Conservation (phyloP, 2,888 invertebrate species). For the Orchesella flavescens region DNA sequence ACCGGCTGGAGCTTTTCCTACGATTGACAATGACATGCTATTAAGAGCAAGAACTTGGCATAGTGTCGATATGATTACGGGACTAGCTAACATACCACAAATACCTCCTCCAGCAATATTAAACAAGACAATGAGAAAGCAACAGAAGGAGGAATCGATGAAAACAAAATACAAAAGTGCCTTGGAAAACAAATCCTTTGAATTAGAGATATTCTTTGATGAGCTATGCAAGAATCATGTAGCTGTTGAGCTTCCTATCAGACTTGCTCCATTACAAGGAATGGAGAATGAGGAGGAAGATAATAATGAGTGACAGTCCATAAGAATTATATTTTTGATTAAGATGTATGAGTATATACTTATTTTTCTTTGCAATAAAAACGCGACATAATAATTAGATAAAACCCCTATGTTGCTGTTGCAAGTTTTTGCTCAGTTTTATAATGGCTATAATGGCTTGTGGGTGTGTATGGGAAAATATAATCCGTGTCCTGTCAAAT, state of each 20-base stretch:
- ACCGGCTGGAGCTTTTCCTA: not conserved
- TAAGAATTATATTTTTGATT: too few species aligned
- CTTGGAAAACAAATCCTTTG: conserved; percentile 18
- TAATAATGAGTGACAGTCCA: too few species aligned
- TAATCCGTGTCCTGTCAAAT: too few species aligned
- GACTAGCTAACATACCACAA: conserved; percentile 11
- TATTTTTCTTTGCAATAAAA: not conserved
- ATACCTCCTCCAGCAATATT: conserved; percentile 8
- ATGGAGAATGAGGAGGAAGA: too few species aligned
- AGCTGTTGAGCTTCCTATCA: conserved; percentile 21
- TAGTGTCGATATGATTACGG: conserved; percentile 18
- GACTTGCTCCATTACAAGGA: conserved; percentile 9
- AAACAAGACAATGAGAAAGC: conserved; percentile 12
- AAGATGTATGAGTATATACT: not conserved
- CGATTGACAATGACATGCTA: conserved; percentile 3
- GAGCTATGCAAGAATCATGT: conserved; percentile 8
- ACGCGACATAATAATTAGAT: not conserved
- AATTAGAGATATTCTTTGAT: conserved; percentile 16
- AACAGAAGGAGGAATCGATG: not conserved
- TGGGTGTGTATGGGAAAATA: not conserved
- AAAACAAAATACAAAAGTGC: conserved; percentile 19
- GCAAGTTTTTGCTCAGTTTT: not conserved
- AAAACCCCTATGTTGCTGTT: not conserved
- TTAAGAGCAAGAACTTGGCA: conserved; percentile 15
- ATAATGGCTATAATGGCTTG: not conserved